Evolutionary conservation across 92 coral and sea anemone species (phyloP).

Genomic region (Phenganax subtilis): DNA sequence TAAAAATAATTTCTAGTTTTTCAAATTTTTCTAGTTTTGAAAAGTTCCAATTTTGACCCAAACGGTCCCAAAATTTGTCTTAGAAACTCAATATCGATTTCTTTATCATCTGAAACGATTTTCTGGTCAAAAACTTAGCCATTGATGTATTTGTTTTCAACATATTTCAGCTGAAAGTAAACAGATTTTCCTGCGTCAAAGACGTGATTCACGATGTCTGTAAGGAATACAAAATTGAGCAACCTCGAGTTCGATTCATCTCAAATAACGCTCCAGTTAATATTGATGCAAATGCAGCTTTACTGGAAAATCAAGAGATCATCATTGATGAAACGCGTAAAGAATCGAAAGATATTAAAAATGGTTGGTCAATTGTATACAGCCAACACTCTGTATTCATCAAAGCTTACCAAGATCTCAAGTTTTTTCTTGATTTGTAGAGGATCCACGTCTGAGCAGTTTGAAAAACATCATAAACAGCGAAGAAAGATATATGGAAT

Average conservation of each 20-base stretch:
- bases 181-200: conserved; percentile 16
- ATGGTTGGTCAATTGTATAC: background rate
- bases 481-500: conserved; percentile 67
- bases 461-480: conserved; percentile 68
- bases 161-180: conserved; percentile 26
- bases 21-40: too few species aligned
- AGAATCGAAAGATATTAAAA: conserved; percentile 12
- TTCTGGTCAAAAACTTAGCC: too few species aligned
- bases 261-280: conserved; percentile 1
- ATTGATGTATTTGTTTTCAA: too few species aligned
- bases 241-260: conserved; percentile 18
- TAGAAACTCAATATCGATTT: too few species aligned
- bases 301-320: conserved; percentile 32
- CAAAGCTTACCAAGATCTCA: too few species aligned
- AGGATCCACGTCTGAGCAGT: conserved; percentile 77
- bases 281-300: conserved; percentile 30
- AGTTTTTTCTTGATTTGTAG: conserved; percentile 42
- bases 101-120: too few species aligned
- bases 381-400: background rate
- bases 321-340: conserved; percentile 22
- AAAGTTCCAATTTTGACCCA: too few species aligned
- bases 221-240: conserved; percentile 33
- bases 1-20: too few species aligned
- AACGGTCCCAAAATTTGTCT: too few species aligned
- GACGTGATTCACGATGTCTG: conserved; percentile 34